Evolutionary conservation across 2,888 invertebrate species (phyloP).

Genomic region (Megastigmus dorsalis): DNA sequence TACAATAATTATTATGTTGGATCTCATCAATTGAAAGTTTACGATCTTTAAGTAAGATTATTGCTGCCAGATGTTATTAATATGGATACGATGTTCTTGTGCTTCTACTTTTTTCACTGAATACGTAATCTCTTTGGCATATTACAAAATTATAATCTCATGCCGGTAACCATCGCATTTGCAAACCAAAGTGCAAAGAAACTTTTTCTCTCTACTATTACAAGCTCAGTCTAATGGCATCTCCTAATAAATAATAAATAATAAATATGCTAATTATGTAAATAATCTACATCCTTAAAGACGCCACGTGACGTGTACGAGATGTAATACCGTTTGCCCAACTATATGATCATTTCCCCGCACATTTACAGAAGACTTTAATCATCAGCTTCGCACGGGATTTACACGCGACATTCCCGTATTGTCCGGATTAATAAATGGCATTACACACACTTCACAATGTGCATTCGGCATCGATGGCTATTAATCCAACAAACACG

Average conservation of each 20-base stretch:
- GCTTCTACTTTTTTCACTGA: background rate
- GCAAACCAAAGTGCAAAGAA: too few relatives aligned
- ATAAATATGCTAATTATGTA: too few relatives aligned
- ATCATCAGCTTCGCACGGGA: background rate
- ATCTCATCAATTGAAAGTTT: background rate
- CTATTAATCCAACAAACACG: background rate
- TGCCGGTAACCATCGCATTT: background rate
- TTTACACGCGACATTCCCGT: background rate
- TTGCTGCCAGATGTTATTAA: conserved; percentile 2
- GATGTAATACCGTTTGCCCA: too few relatives aligned
- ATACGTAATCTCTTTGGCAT: too few relatives aligned
- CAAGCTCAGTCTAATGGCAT: too few relatives aligned
- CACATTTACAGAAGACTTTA: background rate
- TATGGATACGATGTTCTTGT: background rate
- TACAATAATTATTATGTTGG: conserved; percentile 5
- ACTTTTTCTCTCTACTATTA: background rate
- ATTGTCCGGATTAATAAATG: background rate
- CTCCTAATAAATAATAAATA: too few relatives aligned
- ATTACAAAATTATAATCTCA: conserved; percentile 1
- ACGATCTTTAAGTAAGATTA: background rate
- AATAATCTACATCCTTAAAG: too few relatives aligned
- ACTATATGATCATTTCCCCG: too few relatives aligned
- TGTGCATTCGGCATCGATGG: background rate
- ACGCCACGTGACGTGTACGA: background rate
- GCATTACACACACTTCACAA: background rate